A percentile compares a stretch with the other conserved stretches of the same genome.
phyloP scores from a whole-genome alignment of 1,140 invertebrate genomes.

The Drosophila truncata region DNA sequence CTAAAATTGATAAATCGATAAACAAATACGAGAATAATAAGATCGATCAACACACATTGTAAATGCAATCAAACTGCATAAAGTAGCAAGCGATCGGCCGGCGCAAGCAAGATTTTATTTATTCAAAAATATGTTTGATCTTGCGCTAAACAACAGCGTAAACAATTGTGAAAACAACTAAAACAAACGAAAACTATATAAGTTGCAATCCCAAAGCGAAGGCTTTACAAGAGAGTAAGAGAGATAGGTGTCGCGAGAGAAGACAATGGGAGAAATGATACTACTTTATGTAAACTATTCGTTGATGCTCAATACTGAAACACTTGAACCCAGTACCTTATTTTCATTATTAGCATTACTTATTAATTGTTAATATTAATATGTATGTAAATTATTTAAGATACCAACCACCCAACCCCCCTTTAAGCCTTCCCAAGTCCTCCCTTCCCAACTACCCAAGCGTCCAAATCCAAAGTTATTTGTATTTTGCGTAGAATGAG shows the following conservation, averaged over 20 bases:
- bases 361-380: slow-evolving; percentile 82
- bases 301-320: slow-evolving; percentile 74
- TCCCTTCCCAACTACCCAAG: background rate
- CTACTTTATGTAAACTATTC: slow-evolving; percentile 77
- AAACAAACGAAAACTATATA: slow-evolving; percentile 37
- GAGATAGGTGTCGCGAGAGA: slow-evolving; percentile 37
- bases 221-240: slow-evolving; percentile 47
- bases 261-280: slow-evolving; percentile 46
- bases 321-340: slow-evolving; percentile 85
- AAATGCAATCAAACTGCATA: slow-evolving; percentile 17
- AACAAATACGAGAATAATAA: slow-evolving; percentile 40
- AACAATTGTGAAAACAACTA: slow-evolving; percentile 64
- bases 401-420: slow-evolving; percentile 7
- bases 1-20: slow-evolving; percentile 38
- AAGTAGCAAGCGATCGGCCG: slow-evolving; percentile 21
- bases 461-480: slow-evolving; percentile 66
- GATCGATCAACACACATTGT: slow-evolving; percentile 40
- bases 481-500: slow-evolving; percentile 71
- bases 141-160: slow-evolving; percentile 46
- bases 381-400: slow-evolving; percentile 84
- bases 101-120: slow-evolving; percentile 62
- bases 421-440: background rate
- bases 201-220: slow-evolving; percentile 66
- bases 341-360: slow-evolving; percentile 84
- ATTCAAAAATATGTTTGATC: slow-evolving; percentile 55